These are phyloP conservation scores for Crotalus tigris DNA, from an alignment of 2,113 vertebrate genomes.

Conservation along the genomic window DNA sequence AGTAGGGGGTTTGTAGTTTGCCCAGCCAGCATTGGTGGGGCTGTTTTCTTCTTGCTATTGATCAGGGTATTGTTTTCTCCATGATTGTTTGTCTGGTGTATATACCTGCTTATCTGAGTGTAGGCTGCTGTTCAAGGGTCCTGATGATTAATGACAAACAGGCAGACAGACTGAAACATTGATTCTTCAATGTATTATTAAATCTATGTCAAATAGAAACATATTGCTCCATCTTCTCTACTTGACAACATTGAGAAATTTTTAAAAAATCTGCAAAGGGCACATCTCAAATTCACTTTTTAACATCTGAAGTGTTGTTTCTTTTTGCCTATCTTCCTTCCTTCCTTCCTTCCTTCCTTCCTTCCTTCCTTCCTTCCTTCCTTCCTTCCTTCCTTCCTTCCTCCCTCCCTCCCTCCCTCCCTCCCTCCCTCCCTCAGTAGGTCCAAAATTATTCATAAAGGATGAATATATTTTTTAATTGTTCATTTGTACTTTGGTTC, in stretches of 20 bases:
- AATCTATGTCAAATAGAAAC: neutral
- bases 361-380: too few relatives aligned
- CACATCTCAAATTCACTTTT: neutral
- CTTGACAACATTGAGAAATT: neutral
- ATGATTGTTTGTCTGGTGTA: neutral
- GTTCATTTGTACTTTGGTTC: neutral
- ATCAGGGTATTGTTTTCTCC: neutral
- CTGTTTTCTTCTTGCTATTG: neutral
- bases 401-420: too few relatives aligned
- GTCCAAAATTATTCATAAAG: neutral
- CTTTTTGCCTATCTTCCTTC: neutral
- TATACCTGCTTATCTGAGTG: neutral
- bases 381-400: too few relatives aligned
- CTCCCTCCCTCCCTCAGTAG: accelerated
- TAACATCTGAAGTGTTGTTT: neutral
- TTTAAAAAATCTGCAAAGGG: neutral
- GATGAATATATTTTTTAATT: neutral
- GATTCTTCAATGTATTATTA: neutral
- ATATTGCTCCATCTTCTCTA: neutral
- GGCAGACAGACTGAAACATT: neutral
- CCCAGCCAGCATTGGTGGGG: neutral
- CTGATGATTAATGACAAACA: neutral
- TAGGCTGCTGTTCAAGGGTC: neutral
- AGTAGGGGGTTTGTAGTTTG: neutral
- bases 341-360: too few relatives aligned